Base-by-base conservation (phyloP, 2,888 invertebrate genomes). In the Sympetrum striolatum region DNA sequence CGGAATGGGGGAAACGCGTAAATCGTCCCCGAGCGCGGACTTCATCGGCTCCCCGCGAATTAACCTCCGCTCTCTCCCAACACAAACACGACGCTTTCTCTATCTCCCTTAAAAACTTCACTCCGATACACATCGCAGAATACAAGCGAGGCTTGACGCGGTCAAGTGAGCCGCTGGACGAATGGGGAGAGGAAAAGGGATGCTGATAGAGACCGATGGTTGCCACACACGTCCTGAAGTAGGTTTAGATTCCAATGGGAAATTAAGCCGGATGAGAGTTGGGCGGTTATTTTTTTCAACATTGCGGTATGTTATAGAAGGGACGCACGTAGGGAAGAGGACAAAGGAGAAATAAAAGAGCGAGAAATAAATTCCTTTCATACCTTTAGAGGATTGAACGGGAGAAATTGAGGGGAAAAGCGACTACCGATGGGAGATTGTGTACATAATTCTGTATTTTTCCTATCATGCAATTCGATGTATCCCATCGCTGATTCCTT, bases 1-100 rank as follows among this genome's bases (percentile, higher is more conserved):
- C 53, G 82, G 82, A 6, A 82, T 35, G 53, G 82, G 58, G 80
- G 25, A 35, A 35, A 18, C 12, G 82, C 82, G 82, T 82, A 58
- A 82, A 82, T 82, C 58, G 82, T 82, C 82, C 82, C 82, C 44
- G 35, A 82, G 82, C 58, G 53, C 58, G 82, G 82, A 86, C 86
- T 86, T 86, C 86, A 86, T 86, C 86, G 86, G 86, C 86, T 60
- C 86, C 64, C 86, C 60, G 60, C 86, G 86, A 86, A 86, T 86
- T 86, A 86, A 86, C 86, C 86, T 86, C 82, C 82, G 58, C 53
- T 48, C 82, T 53, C 82, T 35, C 8, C 80, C 53, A 22, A 81
- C 37, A 44, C 37, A n/a, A n/a, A 15, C 81, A 22, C 22, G 80
- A 64, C n/a, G 64, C 64, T 64, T 64, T n/a, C 25, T 64, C 44